Conservation (phyloP, 2,113 vertebrate genomes). For the Dromaius novaehollandiae region DNA sequence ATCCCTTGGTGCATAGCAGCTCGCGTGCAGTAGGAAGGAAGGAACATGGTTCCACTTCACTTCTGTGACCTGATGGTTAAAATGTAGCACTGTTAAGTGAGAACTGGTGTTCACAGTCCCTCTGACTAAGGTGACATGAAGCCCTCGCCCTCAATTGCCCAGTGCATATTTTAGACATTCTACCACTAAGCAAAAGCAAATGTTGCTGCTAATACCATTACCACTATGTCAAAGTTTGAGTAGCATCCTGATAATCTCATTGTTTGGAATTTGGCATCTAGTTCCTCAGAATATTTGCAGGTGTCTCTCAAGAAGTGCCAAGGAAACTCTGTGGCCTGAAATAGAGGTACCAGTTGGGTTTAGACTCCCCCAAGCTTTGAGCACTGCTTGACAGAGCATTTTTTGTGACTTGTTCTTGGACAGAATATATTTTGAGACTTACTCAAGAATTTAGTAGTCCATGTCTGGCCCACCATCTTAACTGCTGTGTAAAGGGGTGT, state of each 20-base stretch:
- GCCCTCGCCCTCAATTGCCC: neutral
- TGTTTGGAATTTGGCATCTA: neutral
- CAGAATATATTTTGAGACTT: neutral
- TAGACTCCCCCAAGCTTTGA: neutral
- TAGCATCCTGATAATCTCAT: neutral
- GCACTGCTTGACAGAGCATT: accelerated
- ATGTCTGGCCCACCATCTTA: neutral
- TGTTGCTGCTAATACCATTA: neutral
- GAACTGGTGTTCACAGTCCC: neutral
- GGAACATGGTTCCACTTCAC: neutral
- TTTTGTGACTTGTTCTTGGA: neutral
- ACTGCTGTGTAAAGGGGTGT: neutral
- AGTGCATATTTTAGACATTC: neutral
- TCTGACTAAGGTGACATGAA: neutral
- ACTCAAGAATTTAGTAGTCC: neutral
- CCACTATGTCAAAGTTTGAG: neutral
- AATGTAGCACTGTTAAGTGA: neutral
- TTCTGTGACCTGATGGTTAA: neutral
- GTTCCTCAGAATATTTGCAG: neutral
- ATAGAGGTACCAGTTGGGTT: neutral
- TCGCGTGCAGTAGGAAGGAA: neutral
- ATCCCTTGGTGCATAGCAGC: neutral
- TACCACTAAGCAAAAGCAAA: neutral
- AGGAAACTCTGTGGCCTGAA: neutral
- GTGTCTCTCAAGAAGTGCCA: neutral